Conservation (phyloP, 2,888 invertebrate species). For the Eupithecia dodoneata region DNA sequence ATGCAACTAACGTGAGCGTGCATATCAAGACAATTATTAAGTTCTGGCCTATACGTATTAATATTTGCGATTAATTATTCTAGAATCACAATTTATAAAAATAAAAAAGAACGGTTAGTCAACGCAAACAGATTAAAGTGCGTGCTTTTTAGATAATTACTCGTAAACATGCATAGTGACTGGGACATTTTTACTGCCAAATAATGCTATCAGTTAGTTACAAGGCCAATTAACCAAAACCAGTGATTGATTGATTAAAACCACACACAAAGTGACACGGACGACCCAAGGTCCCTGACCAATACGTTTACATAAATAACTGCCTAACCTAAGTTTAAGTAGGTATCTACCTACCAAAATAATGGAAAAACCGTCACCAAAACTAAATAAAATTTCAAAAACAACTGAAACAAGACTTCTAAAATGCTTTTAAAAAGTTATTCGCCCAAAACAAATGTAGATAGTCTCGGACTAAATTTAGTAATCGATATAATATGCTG, state of each 20-base stretch:
- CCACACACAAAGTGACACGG: neutral
- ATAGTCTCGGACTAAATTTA: no score
- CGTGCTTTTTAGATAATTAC: constrained; percentile 7
- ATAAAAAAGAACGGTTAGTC: neutral
- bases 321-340: neutral
- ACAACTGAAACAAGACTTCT: neutral
- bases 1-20: neutral
- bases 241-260: constrained; percentile 6
- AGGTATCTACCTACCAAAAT: no score
- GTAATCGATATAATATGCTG: no score
- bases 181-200: constrained; percentile 1
- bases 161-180: neutral
- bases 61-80: neutral
- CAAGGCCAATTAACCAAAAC: constrained; percentile 11
- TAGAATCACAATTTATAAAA: neutral
- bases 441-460: no score
- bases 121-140: neutral
- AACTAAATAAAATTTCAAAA: no score
- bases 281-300: neutral
- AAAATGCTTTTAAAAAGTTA: neutral
- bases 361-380: no score
- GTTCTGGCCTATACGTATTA: neutral
- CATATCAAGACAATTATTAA: neutral
- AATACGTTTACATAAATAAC: neutral
- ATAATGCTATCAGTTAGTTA: neutral